These are phyloP conservation scores for Lethenteron reissneri DNA, from an alignment of 2,113 vertebrate genomes.

Conservation along the genomic window DNA sequence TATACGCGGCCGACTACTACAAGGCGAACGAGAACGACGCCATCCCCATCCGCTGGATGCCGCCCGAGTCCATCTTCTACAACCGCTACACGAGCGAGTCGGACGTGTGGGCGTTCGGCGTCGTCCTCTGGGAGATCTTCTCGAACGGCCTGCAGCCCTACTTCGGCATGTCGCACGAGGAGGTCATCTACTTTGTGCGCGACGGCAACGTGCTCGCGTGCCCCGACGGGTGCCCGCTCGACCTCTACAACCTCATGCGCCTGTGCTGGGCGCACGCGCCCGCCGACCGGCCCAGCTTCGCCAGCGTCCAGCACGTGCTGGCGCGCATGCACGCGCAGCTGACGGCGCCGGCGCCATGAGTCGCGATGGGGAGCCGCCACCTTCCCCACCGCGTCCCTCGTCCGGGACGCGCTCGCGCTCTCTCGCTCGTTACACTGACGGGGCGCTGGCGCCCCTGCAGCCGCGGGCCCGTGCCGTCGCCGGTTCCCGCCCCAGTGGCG, in stretches of 20 bases:
- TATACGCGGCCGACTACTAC: constrained; percentile 93
- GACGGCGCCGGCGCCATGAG: no score
- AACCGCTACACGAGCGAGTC: constrained; percentile 93
- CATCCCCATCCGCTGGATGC: constrained; percentile 98
- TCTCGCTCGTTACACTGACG: no score
- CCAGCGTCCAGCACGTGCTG: constrained; percentile 70
- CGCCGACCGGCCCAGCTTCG: constrained; percentile 54
- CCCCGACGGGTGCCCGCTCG: constrained; percentile 62
- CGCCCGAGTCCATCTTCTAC: constrained; percentile 90
- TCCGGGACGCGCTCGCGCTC: no score
- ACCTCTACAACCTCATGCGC: constrained; percentile 88
- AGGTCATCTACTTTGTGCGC: constrained; percentile 86
- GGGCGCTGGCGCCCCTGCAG: no score
- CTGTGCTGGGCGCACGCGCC: constrained; percentile 79
- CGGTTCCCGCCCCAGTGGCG: no score
- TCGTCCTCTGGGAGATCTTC: constrained; percentile 94
- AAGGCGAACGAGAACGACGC: constrained; percentile 88
- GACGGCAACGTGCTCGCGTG: constrained; percentile 76
- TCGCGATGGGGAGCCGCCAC: no score
- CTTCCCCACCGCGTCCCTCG: no score
- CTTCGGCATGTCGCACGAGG: constrained; percentile 89
- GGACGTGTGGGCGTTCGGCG: constrained; percentile 85
- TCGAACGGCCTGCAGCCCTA: constrained; percentile 91
- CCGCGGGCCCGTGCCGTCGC: no score
- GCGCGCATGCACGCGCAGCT: constrained; percentile 57